Evolutionary conservation across 2,113 vertebrate genomes (phyloP).

Genomic region (Cyanoliseus patagonus): DNA sequence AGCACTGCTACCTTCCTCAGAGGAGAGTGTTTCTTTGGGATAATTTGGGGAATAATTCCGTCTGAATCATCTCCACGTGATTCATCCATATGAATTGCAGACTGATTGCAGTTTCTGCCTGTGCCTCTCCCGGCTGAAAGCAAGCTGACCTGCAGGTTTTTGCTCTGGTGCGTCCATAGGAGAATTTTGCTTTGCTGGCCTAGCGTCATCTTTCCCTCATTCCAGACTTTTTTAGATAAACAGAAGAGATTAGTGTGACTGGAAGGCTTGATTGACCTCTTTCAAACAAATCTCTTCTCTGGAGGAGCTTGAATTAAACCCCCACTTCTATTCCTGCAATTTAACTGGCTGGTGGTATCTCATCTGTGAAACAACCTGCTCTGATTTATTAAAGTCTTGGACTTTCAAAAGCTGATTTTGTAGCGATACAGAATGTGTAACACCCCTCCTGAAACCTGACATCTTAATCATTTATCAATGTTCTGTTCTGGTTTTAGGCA

Average conservation of each 20-base stretch:
- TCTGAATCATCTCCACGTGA: neutral
- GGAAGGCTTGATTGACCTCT: constrained; percentile 32
- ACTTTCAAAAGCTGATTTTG: neutral
- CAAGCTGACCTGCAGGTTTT: constrained; percentile 28
- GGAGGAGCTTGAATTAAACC: constrained; percentile 22
- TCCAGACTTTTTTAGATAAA: constrained; percentile 1
- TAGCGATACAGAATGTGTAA: neutral
- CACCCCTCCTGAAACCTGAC: neutral
- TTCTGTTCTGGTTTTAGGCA: neutral
- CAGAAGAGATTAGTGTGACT: constrained; percentile 29
- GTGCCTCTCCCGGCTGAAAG: neutral
- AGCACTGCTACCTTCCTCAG: neutral
- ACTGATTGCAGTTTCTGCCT: constrained; percentile 37
- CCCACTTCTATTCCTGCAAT: neutral
- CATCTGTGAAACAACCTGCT: neutral
- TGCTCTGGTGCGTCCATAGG: neutral
- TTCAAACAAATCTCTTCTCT: constrained; percentile 31
- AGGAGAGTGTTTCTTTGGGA: neutral
- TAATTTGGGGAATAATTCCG: neutral
- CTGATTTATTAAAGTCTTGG: neutral
- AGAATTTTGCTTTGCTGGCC: neutral
- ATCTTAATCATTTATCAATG: neutral
- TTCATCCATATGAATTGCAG: constrained; percentile 5
- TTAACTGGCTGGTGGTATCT: neutral
- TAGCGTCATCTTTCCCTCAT: neutral